phyloP scores from a whole-genome alignment of 2,113 vertebrate genomes.

The Hiodon alosoides region DNA sequence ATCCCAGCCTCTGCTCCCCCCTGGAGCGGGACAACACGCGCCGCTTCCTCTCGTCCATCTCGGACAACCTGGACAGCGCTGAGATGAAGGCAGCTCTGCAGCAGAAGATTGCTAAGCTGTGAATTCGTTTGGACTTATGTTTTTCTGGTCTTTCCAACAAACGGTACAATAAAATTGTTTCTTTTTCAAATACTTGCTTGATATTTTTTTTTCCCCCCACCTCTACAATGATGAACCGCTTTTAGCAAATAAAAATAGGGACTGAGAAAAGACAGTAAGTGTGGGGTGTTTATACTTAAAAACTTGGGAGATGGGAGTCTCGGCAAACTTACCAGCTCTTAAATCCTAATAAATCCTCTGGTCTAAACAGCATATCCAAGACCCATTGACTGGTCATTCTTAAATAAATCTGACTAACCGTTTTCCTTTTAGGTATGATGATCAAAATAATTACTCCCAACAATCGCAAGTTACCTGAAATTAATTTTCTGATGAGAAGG shows the following conservation, averaged over 20 bases:
- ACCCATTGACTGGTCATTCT: too few species aligned
- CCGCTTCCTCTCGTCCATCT: conserved; percentile 79
- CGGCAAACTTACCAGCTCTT: too few species aligned
- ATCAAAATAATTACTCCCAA: too few species aligned
- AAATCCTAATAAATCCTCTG: too few species aligned
- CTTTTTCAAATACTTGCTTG: neutral
- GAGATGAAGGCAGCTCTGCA: conserved; percentile 75
- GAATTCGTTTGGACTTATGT: neutral
- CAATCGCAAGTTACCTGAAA: too few species aligned
- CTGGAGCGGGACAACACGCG: conserved; percentile 75
- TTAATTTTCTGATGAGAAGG: too few species aligned
- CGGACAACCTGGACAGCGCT: conserved; percentile 61
- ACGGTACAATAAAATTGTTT: conserved; percentile 13
- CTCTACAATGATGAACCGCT: neutral
- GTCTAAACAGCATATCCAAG: too few species aligned
- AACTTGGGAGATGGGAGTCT: too few species aligned
- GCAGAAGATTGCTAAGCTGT: conserved; percentile 87
- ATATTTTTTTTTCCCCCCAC: neutral
- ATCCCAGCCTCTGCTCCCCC: conserved; percentile 54
- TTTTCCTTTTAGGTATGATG: too few species aligned
- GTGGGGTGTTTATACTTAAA: too few species aligned
- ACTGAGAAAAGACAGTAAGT: neutral
- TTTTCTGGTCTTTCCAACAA: neutral
- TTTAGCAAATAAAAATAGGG: too few species aligned
- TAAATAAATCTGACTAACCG: too few species aligned